Evolutionary conservation across 2,113 vertebrate species (phyloP).

Genomic region (Alouatta palliata): DNA sequence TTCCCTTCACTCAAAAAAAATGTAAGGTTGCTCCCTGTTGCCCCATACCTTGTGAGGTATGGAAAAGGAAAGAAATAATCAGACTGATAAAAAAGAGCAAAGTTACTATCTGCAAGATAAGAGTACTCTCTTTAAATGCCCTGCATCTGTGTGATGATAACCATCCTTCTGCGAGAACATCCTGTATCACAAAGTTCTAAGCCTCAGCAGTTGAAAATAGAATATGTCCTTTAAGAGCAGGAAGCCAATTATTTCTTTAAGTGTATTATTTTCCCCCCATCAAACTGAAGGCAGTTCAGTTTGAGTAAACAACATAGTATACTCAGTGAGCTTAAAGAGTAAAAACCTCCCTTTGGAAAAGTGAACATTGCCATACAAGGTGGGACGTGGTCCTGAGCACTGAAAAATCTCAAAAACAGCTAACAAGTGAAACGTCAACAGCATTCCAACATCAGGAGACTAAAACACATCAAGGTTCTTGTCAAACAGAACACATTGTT

Average conservation of each 20-base stretch:
- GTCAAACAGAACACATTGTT: neutral
- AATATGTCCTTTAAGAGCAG: neutral
- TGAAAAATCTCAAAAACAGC: neutral
- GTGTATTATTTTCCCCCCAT: neutral
- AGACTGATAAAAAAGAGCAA: neutral
- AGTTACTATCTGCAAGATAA: neutral
- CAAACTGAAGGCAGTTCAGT: neutral
- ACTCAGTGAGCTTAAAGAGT: neutral
- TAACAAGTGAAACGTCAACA: neutral
- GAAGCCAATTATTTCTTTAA: neutral
- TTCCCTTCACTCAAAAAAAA: neutral
- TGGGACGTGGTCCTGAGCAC: neutral
- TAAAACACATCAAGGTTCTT: neutral
- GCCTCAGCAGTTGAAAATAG: neutral
- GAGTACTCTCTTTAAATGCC: neutral
- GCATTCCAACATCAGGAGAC: neutral
- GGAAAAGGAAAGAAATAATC: neutral
- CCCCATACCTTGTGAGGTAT: neutral
- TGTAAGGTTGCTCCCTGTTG: neutral
- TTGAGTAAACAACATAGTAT: neutral
- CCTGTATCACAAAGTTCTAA: neutral
- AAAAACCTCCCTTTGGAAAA: neutral
- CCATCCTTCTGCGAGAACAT: neutral
- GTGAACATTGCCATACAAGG: neutral
- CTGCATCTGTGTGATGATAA: neutral